phyloP scores from a whole-genome alignment of 2,888 invertebrate genomes.

The Macaria liturata region DNA sequence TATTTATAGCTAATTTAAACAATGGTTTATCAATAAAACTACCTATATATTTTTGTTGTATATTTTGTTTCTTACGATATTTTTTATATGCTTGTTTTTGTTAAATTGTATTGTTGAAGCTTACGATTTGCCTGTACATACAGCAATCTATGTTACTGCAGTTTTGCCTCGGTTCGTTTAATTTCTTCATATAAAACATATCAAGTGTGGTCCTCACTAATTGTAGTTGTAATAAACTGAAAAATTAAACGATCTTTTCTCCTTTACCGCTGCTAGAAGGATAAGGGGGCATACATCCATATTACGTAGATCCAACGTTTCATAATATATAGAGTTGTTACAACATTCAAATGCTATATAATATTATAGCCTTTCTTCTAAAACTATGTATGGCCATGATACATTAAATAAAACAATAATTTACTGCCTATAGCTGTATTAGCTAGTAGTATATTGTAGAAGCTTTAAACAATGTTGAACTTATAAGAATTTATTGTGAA shows the following conservation, averaged over 20 bases:
- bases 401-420: conserved; percentile 54
- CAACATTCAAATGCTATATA: conserved; percentile 72
- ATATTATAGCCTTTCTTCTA: conserved; percentile 51
- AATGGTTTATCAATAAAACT: too few species aligned
- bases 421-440: conserved; percentile 66
- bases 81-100: too few species aligned
- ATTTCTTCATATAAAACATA: not conserved
- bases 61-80: too few species aligned
- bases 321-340: conserved; percentile 46
- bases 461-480: conserved; percentile 66
- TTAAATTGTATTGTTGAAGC: too few species aligned
- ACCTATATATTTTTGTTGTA: too few species aligned
- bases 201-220: conserved; percentile 48
- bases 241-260: conserved; percentile 46
- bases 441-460: conserved; percentile 65
- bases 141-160: too few species aligned
- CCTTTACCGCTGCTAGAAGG: conserved; percentile 80
- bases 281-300: conserved; percentile 65
- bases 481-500: conserved; percentile 63
- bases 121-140: too few species aligned
- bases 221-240: conserved; percentile 40
- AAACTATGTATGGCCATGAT: conserved; percentile 75
- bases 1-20: too few species aligned
- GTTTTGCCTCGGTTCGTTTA: too few species aligned
- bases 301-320: conserved; percentile 36